Base-by-base conservation (phyloP, 2,113 vertebrate genomes). In the Gambusia affinis region DNA sequence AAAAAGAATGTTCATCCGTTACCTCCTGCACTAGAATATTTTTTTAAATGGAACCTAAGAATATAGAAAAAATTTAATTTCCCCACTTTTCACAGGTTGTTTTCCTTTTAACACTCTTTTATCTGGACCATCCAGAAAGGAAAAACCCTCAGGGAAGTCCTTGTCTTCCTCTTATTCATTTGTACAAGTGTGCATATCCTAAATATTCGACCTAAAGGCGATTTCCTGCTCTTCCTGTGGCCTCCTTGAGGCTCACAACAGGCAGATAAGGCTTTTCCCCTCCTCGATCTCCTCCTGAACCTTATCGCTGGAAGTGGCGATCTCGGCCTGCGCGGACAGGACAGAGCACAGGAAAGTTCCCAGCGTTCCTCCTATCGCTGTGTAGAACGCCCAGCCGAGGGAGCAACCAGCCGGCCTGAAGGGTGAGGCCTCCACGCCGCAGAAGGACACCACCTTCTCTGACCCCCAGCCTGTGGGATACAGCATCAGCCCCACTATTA, bases 251-350 rank as follows among this genome's bases (percentile, higher is more conserved):
- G 39, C 78, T 97, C 96, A 99, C 79, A 99, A 95, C 77, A 99
- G 94, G 85, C 98, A 99, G 89, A 99, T 98, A 22, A 99, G 96
- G 86, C 93, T 98, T 91, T 98, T 99, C 69, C 98, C 98, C 90
- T 99, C 97, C 91, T 97, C 97, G 4, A 99, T 99, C 93, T 99
- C 98, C 92, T 98, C 98, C 84, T 99, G 97, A 47, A 99, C 98
- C 92, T 97, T 98, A 90, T 99, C 98, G 39, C 97, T 97, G 86
- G 98, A 99, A n/a, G 98, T 99, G 79, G 98, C 98, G 4, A 98
- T 97, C 91, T 99, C 98, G 12, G 98, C 98, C 90, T 99, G 98
- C 0, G 97, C 97, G 0, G 97, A 99, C 91, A 99, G 94, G 82
- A 99, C 95, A 0, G 98, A 96, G 17, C 98, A 99, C 91, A 98